Percentiles rank a stretch among this genome's conserved stretches.
Conservation (phyloP, 1,140 invertebrate species). For the Panagrolaimus sp. region DNA sequence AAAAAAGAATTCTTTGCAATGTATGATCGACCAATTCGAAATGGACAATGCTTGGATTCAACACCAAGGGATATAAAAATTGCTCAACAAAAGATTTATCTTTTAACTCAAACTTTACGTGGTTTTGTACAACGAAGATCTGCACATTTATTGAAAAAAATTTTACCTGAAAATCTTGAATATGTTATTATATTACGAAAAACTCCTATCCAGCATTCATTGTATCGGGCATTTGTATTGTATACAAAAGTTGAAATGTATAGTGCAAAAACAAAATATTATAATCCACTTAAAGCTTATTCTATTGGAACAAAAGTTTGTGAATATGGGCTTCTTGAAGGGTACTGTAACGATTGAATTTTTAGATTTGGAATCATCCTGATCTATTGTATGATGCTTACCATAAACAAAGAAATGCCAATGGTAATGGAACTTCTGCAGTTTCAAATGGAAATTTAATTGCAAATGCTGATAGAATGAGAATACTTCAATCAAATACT, state of each 20-base stretch:
- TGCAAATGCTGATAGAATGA: not conserved
- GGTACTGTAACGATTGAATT: conserved; percentile 18
- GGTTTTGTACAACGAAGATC: conserved; percentile 86
- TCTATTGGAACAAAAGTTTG: conserved; percentile 89
- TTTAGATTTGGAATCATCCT: conserved; percentile 94
- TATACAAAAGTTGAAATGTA: conserved; percentile 70
- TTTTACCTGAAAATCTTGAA: conserved; percentile 82
- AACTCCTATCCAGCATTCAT: conserved; percentile 76
- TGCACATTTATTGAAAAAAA: conserved; percentile 77
- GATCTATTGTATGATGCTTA: conserved; percentile 84
- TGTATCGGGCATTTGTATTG: conserved; percentile 80
- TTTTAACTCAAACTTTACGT: conserved; percentile 69
- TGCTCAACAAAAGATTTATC: conserved; percentile 47
- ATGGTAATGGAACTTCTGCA: not conserved
- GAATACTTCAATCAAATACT: not conserved
- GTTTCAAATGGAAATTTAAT: not conserved
- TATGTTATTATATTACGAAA: conserved; percentile 81
- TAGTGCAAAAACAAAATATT: conserved; percentile 72
- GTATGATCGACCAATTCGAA: conserved; percentile 87
- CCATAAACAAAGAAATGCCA: conserved; percentile 18
- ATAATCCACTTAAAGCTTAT: conserved; percentile 91
- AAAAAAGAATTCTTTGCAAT: conserved; percentile 90
- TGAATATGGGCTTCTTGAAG: not conserved
- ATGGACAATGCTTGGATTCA: conserved; percentile 89
- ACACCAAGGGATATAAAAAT: conserved; percentile 62